Conservation (phyloP, 2,888 invertebrate genomes). For the Drosophila macrospina region DNA sequence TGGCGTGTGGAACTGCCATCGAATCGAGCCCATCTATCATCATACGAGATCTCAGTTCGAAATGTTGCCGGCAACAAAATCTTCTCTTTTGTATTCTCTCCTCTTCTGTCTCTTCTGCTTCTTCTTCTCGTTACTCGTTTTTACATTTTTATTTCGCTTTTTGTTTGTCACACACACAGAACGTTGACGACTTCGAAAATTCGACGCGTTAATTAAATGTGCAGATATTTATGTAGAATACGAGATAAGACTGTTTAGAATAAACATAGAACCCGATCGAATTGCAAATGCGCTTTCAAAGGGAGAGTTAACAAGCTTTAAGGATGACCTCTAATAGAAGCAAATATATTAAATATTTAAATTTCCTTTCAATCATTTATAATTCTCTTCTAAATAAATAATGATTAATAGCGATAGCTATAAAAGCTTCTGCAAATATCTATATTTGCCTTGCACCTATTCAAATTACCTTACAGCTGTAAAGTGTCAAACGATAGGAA, state of each 20-base stretch:
- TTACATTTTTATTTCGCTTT: conserved; percentile 31
- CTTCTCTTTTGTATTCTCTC: not conserved
- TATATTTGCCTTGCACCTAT: no score
- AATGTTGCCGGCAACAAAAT: conserved; percentile 43
- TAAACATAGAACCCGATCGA: not conserved
- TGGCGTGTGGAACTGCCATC: conserved; percentile 60
- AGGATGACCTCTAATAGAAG: no score
- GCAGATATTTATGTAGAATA: conserved; percentile 61
- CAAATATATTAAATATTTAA: no score
- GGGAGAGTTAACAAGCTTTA: not conserved
- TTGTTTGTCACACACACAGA: conserved; percentile 58
- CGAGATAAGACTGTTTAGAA: conserved; percentile 14
- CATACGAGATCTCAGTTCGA: conserved; percentile 46
- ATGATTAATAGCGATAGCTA: no score
- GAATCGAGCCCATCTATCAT: conserved; percentile 57
- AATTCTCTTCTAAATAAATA: no score
- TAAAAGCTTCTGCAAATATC: no score
- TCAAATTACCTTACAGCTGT: not conserved
- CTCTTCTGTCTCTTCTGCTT: not conserved
- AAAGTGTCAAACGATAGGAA: no score
- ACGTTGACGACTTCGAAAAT: conserved; percentile 35
- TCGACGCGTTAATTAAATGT: conserved; percentile 72
- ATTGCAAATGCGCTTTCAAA: conserved; percentile 11
- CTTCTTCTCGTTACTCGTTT: conserved; percentile 7
- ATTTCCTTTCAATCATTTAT: no score